Base-by-base conservation (phyloP, 2,888 invertebrate genomes). In the Archips crataeganus region DNA sequence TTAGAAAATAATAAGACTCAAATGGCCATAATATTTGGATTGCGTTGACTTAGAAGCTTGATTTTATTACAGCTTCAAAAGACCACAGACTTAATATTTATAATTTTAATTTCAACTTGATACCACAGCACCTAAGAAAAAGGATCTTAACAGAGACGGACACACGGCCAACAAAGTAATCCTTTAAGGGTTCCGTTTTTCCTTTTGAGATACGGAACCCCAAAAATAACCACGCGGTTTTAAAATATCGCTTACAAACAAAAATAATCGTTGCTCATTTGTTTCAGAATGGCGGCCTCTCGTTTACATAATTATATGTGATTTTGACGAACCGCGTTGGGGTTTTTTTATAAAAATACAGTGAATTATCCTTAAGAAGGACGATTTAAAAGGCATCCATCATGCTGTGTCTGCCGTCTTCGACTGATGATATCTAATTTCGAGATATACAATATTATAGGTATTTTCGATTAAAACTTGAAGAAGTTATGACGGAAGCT, bases 191-290 rank as follows among this genome's bases (percentile, higher is more conserved):
- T 23, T 23, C 23, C 23, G 23, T 23, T 23, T 23, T 23, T 23
- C 23, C 23, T 23, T 23, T 23, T 23, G 23, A 23, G 23, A 23
- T 23, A 23, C 23, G 23, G 39, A 54, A 57, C 36, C 6, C 34
- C 15, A 0, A 23, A 54, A 57, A 23, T 3, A 8, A 34, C 36
- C 71, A 67, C 67, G 75, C 75, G 71, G 64, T n/a, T 74, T 76
- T 75, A 76, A 80, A 79, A 79, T 77, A 81, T 78, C 74, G 76
- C 75, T 76, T 79, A 75, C 78, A 78, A 76, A 78, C 68, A 76
- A 72, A 75, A 78, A 77, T 76, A 77, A 78, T 77, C 70, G 75
- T 36, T 32, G 51, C 57, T 63, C 75, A 79, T 80, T 77, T 75
- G 78, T 80, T 75, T 67, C 70, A 63, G 77, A 57, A 75, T 72